phyloP scores from a whole-genome alignment of 2,113 vertebrate genomes.

The Dipodomys stephensi region DNA sequence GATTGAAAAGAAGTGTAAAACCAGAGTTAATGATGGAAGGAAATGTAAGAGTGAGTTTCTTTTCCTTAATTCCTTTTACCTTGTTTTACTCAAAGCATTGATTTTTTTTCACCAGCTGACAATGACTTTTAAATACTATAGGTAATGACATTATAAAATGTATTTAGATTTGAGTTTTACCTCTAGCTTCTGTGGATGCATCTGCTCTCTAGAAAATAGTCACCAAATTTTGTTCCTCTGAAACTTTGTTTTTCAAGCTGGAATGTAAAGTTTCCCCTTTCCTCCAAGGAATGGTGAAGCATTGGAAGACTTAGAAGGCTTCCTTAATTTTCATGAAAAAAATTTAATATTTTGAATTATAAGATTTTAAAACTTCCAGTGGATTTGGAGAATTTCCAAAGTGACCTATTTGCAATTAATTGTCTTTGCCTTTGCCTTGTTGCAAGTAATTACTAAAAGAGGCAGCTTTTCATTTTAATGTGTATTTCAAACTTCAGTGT shows the following conservation, averaged over 20 bases:
- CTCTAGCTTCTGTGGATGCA: background rate
- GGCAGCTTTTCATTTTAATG: background rate
- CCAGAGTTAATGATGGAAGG: background rate
- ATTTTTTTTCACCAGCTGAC: background rate
- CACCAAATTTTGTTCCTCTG: background rate
- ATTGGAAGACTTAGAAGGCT: background rate
- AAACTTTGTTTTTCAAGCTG: slow-evolving; percentile 36
- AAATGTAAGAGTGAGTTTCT: background rate
- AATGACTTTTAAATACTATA: slow-evolving; percentile 11
- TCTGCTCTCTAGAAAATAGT: slow-evolving; percentile 33
- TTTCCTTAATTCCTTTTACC: background rate
- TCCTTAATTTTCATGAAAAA: slow-evolving; percentile 47
- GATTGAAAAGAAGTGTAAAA: background rate
- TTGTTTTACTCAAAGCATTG: slow-evolving; percentile 30
- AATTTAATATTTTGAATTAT: slow-evolving; percentile 13
- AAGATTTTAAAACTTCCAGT: background rate
- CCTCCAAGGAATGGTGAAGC: background rate
- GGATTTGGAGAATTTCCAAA: background rate
- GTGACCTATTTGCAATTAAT: background rate
- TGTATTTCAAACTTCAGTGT: background rate
- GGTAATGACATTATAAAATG: background rate
- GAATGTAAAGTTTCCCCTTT: background rate
- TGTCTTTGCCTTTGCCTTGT: background rate
- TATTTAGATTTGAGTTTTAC: slow-evolving; percentile 14
- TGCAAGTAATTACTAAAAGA: background rate